These are phyloP conservation scores for Himalopsyche phryganea DNA, from an alignment of 1,140 invertebrate species.

Conservation along the genomic window DNA sequence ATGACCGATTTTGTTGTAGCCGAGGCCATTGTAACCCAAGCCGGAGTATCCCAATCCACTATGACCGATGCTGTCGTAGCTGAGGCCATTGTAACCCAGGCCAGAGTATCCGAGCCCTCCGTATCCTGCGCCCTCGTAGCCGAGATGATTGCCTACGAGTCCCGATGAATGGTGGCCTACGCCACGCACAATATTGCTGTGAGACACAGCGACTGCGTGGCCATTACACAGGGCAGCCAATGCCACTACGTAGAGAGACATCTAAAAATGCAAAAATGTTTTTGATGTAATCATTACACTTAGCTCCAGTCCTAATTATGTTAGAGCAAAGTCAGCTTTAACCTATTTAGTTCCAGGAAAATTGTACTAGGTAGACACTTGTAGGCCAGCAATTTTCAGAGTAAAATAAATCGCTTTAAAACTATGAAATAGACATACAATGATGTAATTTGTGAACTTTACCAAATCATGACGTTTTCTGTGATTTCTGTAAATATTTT, in stretches of 20 bases:
- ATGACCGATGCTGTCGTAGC: not conserved
- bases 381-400: too few relatives aligned
- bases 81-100: not conserved
- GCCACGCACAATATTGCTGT: conserved; percentile 2
- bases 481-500: too few relatives aligned
- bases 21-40: not conserved
- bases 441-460: too few relatives aligned
- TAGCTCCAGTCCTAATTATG: too few relatives aligned
- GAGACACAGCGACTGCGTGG: not conserved
- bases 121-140: not conserved
- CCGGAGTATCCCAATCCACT: not conserved
- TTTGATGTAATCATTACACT: too few relatives aligned
- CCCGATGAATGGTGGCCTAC: not conserved
- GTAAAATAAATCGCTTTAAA: too few relatives aligned
- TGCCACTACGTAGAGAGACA: not conserved
- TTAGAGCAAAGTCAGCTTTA: too few relatives aligned
- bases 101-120: not conserved
- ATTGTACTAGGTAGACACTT: too few relatives aligned
- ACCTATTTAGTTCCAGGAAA: too few relatives aligned
- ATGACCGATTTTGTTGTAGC: not conserved
- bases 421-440: too few relatives aligned
- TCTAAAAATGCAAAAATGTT: not conserved
- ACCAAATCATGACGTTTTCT: too few relatives aligned
- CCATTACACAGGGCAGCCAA: not conserved
- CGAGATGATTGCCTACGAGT: not conserved